These are phyloP conservation scores for Tenthredo mesomela DNA, from an alignment of 2,888 invertebrate genomes.

Conservation along the genomic window DNA sequence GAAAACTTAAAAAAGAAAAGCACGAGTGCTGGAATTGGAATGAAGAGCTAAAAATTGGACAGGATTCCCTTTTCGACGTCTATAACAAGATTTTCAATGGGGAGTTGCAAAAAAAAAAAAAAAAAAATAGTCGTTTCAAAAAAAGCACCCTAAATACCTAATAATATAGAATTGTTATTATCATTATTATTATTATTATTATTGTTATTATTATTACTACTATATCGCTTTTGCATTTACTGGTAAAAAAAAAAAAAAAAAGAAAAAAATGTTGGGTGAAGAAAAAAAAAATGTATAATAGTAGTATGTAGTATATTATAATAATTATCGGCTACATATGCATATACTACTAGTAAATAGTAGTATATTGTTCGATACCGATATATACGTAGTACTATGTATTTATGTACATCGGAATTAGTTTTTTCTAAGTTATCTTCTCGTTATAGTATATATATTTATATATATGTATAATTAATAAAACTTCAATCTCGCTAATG, in stretches of 20 bases:
- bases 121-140: too few relatives aligned
- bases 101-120: too few relatives aligned
- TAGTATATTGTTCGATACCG: conserved; percentile 5
- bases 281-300: neutral
- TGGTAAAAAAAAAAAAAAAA: conserved; percentile 57
- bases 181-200: too few relatives aligned
- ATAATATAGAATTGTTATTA: neutral
- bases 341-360: too few relatives aligned
- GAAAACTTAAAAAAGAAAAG: too few relatives aligned
- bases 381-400: neutral
- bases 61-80: too few relatives aligned
- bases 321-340: neutral
- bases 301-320: neutral
- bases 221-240: conserved; percentile 56
- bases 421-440: neutral
- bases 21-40: too few relatives aligned
- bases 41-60: too few relatives aligned
- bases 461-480: neutral
- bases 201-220: conserved; percentile 61
- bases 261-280: conserved; percentile 52
- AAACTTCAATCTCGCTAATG: neutral
- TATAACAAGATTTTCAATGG: too few relatives aligned
- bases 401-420: neutral
- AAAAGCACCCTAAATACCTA: too few relatives aligned
- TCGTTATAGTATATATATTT: neutral